These are phyloP conservation scores for Chrysochloris asiatica DNA, from an alignment of 2,113 vertebrate species.

Conservation along the genomic window DNA sequence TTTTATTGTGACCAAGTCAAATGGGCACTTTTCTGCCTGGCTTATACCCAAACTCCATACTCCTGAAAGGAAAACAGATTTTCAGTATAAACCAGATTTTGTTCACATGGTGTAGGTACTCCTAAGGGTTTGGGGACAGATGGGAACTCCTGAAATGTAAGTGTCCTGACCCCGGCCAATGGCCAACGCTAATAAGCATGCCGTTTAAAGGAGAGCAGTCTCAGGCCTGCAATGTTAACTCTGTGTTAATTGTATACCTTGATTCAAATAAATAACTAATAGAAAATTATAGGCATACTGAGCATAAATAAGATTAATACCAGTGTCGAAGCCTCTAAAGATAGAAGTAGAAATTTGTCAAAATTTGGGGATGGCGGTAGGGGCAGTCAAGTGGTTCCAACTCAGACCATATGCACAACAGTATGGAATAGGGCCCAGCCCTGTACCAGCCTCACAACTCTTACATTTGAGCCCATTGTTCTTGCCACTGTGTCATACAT, in stretches of 20 bases:
- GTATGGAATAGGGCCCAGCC: too few relatives aligned
- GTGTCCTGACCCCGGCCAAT: background rate
- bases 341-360: background rate
- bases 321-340: background rate
- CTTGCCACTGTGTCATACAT: too few relatives aligned
- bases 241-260: background rate
- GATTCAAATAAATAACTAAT: background rate
- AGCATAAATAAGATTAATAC: background rate
- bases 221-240: background rate
- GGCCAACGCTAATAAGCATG: background rate
- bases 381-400: too few relatives aligned
- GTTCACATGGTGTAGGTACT: too few relatives aligned
- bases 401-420: too few relatives aligned
- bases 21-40: background rate
- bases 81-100: background rate
- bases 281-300: background rate
- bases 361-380: too few relatives aligned
- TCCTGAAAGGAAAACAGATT: background rate
- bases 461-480: too few relatives aligned
- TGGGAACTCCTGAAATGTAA: background rate
- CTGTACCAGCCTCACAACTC: too few relatives aligned
- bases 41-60: background rate
- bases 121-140: background rate
- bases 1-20: background rate
- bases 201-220: background rate